Evolutionary conservation across 2,797 vertebrate species (phyloP), one percentile per base, ranked within the genome.

Genomic region (Pangasius krempfi): DNA sequence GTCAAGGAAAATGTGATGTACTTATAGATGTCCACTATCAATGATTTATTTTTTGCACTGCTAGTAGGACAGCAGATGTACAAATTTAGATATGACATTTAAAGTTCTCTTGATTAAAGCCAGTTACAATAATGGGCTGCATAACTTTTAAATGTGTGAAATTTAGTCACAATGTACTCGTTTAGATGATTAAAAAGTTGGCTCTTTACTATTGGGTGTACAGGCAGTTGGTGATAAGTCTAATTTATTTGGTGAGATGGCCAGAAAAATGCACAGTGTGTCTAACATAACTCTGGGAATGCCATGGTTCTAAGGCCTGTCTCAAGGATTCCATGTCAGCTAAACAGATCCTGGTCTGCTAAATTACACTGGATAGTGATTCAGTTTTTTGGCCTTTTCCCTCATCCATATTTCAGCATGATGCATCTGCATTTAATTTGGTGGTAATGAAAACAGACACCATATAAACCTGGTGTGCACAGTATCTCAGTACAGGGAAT

Each of bases 381-480:
- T 4, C 16, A 33, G 76, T 4, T 33, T 78, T 79, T 33, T 14
- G 25, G 14, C 50, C 30, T 80, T 82, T 62, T 60, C 33, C 79
- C 33, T 60, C 33, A 82, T 82, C 58, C 58, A 83, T 66, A 64
- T 50, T 84, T 66, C 60, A 84, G 60, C n/a, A 30, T 66, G 40
- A 84, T 18, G 2, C 37, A 82, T 37, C 37, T 58, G 56, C 33
- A 27, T 44, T 82, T 82, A n/a, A 62, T 82, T 66, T 64, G 14
- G 40, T 30, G 79, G 56, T 82, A 56, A 44, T 82, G 56, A 60
- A 82, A 82, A 60, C 58, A 64, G 7, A 44, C 25, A n/a, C 12
- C 40, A 47, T n/a, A 83, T 44, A 66, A 84, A 64, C 40, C 14
- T 84, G 54, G 80, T 44, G 33, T 82, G 40, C 58, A 47, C 58